Conservation (phyloP, 2,888 invertebrate genomes). For the Sphecodes monilicornis region DNA sequence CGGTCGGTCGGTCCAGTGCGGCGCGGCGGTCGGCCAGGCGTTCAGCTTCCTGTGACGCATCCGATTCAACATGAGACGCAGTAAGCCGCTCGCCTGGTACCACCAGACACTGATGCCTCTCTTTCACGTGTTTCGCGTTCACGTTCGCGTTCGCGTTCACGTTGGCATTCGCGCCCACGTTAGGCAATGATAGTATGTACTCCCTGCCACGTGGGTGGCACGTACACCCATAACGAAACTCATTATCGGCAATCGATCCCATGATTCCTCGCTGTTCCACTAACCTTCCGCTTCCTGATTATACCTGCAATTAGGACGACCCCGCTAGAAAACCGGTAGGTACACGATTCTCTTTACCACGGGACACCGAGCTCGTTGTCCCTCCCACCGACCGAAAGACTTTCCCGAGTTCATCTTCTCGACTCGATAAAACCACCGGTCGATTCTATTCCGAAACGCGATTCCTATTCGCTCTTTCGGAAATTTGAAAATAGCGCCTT, state of each 20-base stretch:
- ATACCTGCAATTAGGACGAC: constrained; percentile 55
- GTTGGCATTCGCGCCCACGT: not conserved
- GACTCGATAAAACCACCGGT: not conserved
- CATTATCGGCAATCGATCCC: constrained; percentile 58
- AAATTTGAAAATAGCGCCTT: too few relatives aligned
- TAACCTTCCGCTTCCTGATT: constrained; percentile 61
- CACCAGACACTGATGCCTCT: constrained; percentile 73
- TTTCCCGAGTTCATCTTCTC: not conserved
- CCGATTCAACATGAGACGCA: constrained; percentile 71
- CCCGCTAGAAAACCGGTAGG: constrained; percentile 28
- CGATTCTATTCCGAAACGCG: not conserved
- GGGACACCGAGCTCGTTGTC: not conserved
- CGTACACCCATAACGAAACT: constrained; percentile 53
- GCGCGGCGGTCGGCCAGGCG: constrained; percentile 58
- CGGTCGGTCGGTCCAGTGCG: constrained; percentile 47
- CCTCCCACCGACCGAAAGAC: constrained; percentile 3
- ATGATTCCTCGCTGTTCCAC: constrained; percentile 55
- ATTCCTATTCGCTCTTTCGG: not conserved
- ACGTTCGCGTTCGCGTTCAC: not conserved
- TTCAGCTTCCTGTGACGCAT: constrained; percentile 73
- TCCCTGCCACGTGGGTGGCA: constrained; percentile 49
- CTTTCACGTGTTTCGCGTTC: constrained; percentile 60
- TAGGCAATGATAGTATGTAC: not conserved
- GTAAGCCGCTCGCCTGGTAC: constrained; percentile 73
- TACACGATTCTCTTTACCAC: constrained; percentile 15